Evolutionary conservation across 2,797 vertebrate species (phyloP), one percentile per base, ranked within the genome.

Genomic region (Dermochelys coriacea): DNA sequence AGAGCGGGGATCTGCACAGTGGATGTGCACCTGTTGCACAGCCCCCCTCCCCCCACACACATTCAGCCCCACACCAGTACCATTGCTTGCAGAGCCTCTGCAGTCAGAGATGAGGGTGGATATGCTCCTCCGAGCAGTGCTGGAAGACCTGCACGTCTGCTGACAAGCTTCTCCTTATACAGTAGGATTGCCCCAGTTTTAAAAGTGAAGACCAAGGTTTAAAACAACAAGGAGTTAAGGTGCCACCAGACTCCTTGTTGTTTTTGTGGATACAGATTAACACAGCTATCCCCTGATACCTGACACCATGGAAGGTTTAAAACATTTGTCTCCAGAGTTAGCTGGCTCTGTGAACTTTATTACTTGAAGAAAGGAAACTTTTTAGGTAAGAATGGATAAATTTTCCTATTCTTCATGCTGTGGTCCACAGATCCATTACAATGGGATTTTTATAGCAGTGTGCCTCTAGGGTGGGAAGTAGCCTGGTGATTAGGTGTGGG

Each of bases 391-490:
- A 9, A 50, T 5, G 64, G n/a, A 68, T 47, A 75, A 1, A 8
- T n/a, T 21, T 5, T 80, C 77, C 12, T 11, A 82, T 80, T 54
- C 29, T 68, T 92, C 45, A 31, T 59, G 29, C 12, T 3, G 92
- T 95, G 89, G 91, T 75, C 71, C 49, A 81, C 37, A 75, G 12
- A 61, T 91, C 34, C 55, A 57, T 91, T 94, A 84, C 52, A 71
- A 14, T 34, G 37, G 12, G 2, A 95, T 92, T 97, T 95, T 85
- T 89, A 82, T 92, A 86, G 82, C 79, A 95, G 85, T n/a, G 41
- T 41, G 59, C 9, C 75, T 80, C 4, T 49, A 79, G 74, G 15
- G 41, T 6, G 71, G 59, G 80, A 90, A 64, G 52, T 41, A 90
- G 41, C 41, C 41, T 41, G 41, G 41, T 41, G 41, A 41, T 41